Evolutionary conservation across 2,888 invertebrate genomes (phyloP), one percentile per base, ranked within the genome.

Genomic region (Microctonus aethiopoides): DNA sequence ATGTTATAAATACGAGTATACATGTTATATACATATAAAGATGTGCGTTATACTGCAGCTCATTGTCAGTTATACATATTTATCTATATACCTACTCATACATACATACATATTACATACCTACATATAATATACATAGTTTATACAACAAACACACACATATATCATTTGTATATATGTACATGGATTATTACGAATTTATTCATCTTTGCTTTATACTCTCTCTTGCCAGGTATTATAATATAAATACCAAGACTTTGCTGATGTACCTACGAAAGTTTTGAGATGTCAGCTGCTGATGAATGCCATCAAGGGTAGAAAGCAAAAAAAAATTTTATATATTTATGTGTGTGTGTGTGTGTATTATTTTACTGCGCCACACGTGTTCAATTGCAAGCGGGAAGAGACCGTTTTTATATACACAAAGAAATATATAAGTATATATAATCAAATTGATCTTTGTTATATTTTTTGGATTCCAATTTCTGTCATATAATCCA

Each of bases 281-380:
- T 46, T 39, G 54, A 54, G 24, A 64, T 54, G 64, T 64, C 54
- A 64, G 64, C 54, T 64, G 64, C 64, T 32, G 24, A 64, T 64
- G 62, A 62, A 62, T 51, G 20, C 62, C 61, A 20, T 61, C 61
- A 61, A 51, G 62, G 62, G 62, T 51, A n/a, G 32, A 46, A 62
- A 46, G 10, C 7, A 29, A 29, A 5, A 29, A 5, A 29, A n/a
- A n/a, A n/a, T n/a, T n/a, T n/a, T n/a, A n/a, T n/a, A 3, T 7
- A 22, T 39, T 13, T 39, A n/a, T 39, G 11, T n/a, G 5, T 13
- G n/a, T n/a, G 6, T n/a, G n/a, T n/a, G n/a, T n/a, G n/a, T n/a
- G n/a, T n/a, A n/a, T n/a, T 46, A 46, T 16, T 16, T 9, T 16
- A 56, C 24, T 26, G 10, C 29, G 29, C 56, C 56, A 32, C 57